A percentile compares a stretch with the other conserved stretches of the same genome.
Conservation (phyloP, 2,113 vertebrate species). For the Passer montanus region DNA sequence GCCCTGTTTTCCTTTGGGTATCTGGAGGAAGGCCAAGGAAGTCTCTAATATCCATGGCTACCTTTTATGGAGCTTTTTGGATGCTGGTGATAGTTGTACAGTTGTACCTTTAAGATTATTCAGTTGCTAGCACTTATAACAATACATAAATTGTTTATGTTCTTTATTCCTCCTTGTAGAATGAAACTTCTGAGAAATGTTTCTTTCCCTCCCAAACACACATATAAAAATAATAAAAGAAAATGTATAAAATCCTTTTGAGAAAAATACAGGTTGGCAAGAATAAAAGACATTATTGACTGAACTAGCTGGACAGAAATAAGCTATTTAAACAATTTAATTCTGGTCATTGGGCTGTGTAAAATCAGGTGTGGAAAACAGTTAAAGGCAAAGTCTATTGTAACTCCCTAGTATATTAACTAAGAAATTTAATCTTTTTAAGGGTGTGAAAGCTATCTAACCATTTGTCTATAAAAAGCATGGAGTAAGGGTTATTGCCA, state of each 20-base stretch:
- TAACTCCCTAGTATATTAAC: not conserved
- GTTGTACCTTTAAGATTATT: not conserved
- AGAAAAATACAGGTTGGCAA: not conserved
- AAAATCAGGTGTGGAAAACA: conserved; percentile 5
- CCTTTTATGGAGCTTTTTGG: not conserved
- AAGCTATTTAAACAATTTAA: not conserved
- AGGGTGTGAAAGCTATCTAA: not conserved
- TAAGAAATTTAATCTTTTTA: not conserved
- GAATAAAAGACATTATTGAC: not conserved
- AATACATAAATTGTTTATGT: not conserved
- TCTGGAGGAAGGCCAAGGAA: not conserved
- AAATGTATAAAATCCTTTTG: not conserved
- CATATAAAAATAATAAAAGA: not conserved
- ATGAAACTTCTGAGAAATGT: not conserved
- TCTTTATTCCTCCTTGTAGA: not conserved
- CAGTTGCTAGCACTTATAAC: not conserved
- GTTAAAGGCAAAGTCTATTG: not conserved
- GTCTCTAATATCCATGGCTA: not conserved
- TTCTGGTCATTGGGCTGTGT: not conserved
- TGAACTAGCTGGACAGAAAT: not conserved
- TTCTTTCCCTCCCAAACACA: not conserved
- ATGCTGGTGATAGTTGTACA: not conserved
- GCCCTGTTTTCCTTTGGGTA: not conserved
- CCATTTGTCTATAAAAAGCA: not conserved
- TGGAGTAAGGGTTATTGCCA: not conserved